A percentile compares a stretch with the other conserved stretches of the same genome.
phyloP scores from a whole-genome alignment of 2,888 invertebrate genomes.

The Caenorhabditis becei region DNA sequence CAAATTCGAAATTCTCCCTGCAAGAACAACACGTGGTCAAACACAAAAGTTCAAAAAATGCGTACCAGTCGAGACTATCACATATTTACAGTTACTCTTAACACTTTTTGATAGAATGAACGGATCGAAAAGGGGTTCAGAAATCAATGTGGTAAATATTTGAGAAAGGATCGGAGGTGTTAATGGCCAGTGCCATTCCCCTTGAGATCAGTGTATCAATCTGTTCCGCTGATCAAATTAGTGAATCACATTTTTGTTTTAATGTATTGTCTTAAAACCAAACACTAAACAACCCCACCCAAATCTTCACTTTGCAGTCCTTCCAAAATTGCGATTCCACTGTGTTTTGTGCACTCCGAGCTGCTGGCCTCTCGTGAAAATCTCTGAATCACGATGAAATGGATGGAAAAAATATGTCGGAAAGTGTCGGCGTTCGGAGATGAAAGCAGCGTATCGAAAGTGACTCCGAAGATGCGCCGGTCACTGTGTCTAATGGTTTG shows the following conservation, averaged over 20 bases:
- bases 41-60: neutral
- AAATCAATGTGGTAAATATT: conserved; percentile 6
- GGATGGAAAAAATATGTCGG: conserved; percentile 38
- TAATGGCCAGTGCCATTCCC: neutral
- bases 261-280: neutral
- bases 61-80: neutral
- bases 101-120: neutral
- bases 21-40: neutral
- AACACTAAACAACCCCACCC: neutral
- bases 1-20: too few species aligned
- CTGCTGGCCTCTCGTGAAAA: conserved; percentile 49
- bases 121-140: neutral
- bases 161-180: neutral
- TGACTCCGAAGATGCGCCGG: conserved; percentile 48
- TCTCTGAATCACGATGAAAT: conserved; percentile 34
- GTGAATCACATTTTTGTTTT: neutral
- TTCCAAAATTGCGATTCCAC: conserved; percentile 60
- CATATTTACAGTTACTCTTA: neutral
- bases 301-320: conserved; percentile 15
- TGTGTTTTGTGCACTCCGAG: conserved; percentile 55
- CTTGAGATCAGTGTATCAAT: conserved; percentile 3
- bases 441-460: conserved; percentile 43
- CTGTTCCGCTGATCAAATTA: neutral
- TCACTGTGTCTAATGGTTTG: conserved; percentile 39
- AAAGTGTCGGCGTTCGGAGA: conserved; percentile 42